phyloP scores from a whole-genome alignment of 37 sponge, comb jelly and placozoan genomes.

The Haliclona indistincta region DNA sequence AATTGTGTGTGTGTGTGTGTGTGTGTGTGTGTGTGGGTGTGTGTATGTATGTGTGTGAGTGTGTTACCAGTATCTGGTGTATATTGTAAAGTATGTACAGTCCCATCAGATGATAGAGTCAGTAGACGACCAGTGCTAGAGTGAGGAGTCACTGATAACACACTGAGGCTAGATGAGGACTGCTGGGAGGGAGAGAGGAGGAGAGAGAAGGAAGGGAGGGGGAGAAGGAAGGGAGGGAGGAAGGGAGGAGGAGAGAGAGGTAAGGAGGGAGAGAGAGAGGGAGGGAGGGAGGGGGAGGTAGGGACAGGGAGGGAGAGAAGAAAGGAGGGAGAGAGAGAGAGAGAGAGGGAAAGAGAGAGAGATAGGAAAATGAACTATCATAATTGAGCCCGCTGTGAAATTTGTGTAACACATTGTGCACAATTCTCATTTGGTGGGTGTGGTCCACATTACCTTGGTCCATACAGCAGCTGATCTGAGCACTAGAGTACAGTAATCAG shows the following conservation, averaged over 20 bases:
- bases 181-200: not conserved
- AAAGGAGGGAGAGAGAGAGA: slow-evolving; percentile 1
- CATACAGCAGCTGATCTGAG: slow-evolving; percentile 15
- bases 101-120: too few species aligned
- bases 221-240: not conserved
- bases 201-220: slow-evolving; percentile 3
- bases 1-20: too few species aligned
- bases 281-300: not conserved
- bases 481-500: slow-evolving; percentile 18
- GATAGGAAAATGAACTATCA: not conserved
- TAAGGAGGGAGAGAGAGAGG: too few species aligned
- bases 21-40: too few species aligned
- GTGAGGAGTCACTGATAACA: too few species aligned
- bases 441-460: slow-evolving; percentile 60
- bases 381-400: too few species aligned
- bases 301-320: not conserved
- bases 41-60: too few species aligned
- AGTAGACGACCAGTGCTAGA: too few species aligned
- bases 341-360: not conserved
- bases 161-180: not conserved
- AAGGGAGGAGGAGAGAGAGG: not conserved
- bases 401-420: too few species aligned
- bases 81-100: too few species aligned
- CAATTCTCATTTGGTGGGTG: too few species aligned
- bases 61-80: too few species aligned